These are phyloP conservation scores for Philypnodon macrostomus DNA, from an alignment of 2,797 vertebrate species.

Conservation along the genomic window DNA sequence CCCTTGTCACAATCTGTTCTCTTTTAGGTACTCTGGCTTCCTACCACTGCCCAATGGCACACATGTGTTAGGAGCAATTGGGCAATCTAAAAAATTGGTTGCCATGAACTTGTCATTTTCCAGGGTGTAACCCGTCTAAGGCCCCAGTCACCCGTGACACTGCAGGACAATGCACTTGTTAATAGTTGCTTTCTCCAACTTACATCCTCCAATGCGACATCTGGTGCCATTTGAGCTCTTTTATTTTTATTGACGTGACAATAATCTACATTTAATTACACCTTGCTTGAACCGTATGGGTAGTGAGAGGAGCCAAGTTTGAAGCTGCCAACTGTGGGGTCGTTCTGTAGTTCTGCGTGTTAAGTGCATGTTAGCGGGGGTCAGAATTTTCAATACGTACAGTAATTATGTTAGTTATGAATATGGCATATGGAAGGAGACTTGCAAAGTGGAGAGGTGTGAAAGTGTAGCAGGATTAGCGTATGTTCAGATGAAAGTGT, in stretches of 20 bases:
- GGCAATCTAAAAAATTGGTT: too few relatives aligned
- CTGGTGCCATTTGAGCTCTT: neutral
- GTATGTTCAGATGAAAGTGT: neutral
- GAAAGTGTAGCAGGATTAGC: neutral
- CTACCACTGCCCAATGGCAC: too few relatives aligned
- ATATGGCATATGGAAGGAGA: neutral
- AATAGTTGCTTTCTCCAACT: too few relatives aligned
- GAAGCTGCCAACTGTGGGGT: neutral
- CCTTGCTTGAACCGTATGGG: neutral
- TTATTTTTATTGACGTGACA: neutral
- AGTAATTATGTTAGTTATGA: neutral
- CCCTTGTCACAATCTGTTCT: too few relatives aligned
- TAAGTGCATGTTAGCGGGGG: slow-evolving; percentile 9
- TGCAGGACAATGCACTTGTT: too few relatives aligned
- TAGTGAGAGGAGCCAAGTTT: neutral
- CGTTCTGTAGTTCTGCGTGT: neutral
- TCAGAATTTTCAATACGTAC: slow-evolving; percentile 1
- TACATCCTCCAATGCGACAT: slow-evolving; percentile 2
- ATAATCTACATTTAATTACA: neutral
- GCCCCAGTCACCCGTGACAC: too few relatives aligned
- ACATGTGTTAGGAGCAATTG: too few relatives aligned
- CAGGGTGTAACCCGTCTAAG: too few relatives aligned
- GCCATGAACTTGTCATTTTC: too few relatives aligned
- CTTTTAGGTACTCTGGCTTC: too few relatives aligned
- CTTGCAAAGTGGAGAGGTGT: neutral